Evolutionary conservation across 2,113 vertebrate species (phyloP).

Genomic region (Pedionomus torquatus): DNA sequence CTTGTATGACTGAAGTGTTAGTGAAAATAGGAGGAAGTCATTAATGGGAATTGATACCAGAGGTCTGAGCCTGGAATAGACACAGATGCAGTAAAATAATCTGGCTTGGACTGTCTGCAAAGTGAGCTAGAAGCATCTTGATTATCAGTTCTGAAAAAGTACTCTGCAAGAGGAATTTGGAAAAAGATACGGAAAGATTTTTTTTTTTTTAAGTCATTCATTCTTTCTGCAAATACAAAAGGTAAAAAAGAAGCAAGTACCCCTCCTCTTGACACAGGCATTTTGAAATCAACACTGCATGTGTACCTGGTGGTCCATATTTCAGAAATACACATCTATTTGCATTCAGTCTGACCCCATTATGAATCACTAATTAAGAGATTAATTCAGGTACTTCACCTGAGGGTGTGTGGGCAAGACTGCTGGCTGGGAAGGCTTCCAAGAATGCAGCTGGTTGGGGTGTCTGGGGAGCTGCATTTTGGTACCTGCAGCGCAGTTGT

Average conservation of each 20-base stretch:
- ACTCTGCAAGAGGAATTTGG: not conserved
- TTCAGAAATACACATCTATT: not conserved
- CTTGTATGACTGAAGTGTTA: not conserved
- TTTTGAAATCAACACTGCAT: not conserved
- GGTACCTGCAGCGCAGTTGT: not conserved
- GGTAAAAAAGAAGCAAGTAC: not conserved
- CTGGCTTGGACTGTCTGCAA: not conserved
- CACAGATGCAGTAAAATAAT: not conserved
- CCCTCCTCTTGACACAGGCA: not conserved
- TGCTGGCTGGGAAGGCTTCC: not conserved
- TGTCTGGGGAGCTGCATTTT: not conserved
- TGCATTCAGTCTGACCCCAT: not conserved
- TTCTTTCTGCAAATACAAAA: not conserved
- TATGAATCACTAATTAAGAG: not conserved
- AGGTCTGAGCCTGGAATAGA: not conserved
- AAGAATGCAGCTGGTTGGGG: not conserved
- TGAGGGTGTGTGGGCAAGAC: not conserved
- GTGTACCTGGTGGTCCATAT: not conserved
- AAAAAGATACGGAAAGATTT: not conserved
- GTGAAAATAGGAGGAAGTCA: not conserved
- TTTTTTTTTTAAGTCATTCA: not conserved
- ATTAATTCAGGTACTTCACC: not conserved
- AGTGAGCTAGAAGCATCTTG: not conserved
- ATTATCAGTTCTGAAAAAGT: not conserved
- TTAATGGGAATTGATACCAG: not conserved